phyloP scores from a whole-genome alignment of 2,797 vertebrate genomes.

The Eutrigla gurnardus region DNA sequence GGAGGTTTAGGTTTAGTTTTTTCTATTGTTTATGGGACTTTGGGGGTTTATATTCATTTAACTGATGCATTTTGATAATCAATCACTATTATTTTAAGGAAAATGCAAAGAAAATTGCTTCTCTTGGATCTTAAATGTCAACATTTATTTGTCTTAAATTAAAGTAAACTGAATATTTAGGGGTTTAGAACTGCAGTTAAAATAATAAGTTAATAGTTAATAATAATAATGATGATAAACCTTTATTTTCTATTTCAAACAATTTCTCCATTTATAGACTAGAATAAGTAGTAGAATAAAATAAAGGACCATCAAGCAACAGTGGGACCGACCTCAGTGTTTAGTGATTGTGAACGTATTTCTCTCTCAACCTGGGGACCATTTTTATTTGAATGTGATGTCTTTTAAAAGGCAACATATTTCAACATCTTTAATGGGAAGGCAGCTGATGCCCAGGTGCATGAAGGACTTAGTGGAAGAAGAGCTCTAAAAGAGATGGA shows the following conservation, averaged over 20 bases:
- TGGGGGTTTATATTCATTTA: background rate
- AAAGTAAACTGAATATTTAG: background rate
- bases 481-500: conserved; percentile 15
- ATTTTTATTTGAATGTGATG: conserved; percentile 20
- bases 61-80: background rate
- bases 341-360: conserved; percentile 14
- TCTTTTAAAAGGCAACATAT: conserved; percentile 49
- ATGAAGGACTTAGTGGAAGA: conserved; percentile 16
- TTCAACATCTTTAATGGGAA: conserved; percentile 50
- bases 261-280: background rate
- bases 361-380: conserved; percentile 19
- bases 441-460: conserved; percentile 9
- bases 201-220: background rate
- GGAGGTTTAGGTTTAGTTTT: background rate
- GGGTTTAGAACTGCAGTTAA: background rate
- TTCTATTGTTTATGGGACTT: background rate
- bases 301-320: background rate
- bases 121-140: background rate
- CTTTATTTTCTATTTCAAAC: background rate
- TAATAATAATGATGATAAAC: too few species aligned
- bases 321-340: background rate
- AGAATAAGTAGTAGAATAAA: background rate
- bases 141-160: background rate
- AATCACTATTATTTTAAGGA: background rate
- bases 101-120: background rate